Conservation (phyloP, 2,113 vertebrate species). For the Cottus gobio region DNA sequence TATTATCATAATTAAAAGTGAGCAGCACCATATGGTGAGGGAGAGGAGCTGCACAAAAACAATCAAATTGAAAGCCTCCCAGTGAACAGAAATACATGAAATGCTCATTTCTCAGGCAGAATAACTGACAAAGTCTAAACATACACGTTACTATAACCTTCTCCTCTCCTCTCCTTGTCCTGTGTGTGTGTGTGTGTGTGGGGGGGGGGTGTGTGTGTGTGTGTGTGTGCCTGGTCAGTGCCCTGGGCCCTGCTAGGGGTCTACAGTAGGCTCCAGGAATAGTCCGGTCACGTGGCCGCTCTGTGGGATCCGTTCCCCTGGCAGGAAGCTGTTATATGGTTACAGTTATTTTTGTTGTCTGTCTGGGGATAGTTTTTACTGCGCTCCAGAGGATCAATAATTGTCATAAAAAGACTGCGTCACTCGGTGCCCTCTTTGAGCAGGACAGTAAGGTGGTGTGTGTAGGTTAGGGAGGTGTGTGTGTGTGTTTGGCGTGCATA, state of each 20-base stretch:
- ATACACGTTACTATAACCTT: slow-evolving; percentile 67
- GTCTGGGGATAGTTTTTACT: slow-evolving; percentile 86
- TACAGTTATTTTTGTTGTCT: slow-evolving; percentile 88
- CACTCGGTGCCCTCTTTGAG: slow-evolving; percentile 81
- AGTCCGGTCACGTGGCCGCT: slow-evolving; percentile 78
- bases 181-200: slow-evolving; percentile 38
- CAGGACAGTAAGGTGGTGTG: slow-evolving; percentile 66
- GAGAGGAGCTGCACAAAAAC: slow-evolving; percentile 79
- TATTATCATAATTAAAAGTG: slow-evolving; percentile 86
- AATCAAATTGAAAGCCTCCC: slow-evolving; percentile 83
- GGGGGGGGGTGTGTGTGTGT: slow-evolving; percentile 29
- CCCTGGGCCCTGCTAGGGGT: slow-evolving; percentile 72
- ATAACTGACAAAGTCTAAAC: slow-evolving; percentile 65
- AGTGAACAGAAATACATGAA: slow-evolving; percentile 71
- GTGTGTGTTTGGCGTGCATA: slow-evolving; percentile 20
- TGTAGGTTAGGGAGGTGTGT: slow-evolving; percentile 47
- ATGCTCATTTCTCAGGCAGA: slow-evolving; percentile 76
- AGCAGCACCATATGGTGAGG: slow-evolving; percentile 81
- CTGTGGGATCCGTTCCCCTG: slow-evolving; percentile 84
- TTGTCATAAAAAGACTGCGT: slow-evolving; percentile 85
- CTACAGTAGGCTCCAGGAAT: slow-evolving; percentile 82
- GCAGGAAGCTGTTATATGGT: slow-evolving; percentile 88
- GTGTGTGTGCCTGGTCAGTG: slow-evolving; percentile 63
- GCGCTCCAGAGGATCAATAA: slow-evolving; percentile 83
- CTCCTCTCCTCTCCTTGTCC: slow-evolving; percentile 36